These are phyloP conservation scores for Heteropelma amictum DNA, from an alignment of 2,888 invertebrate species.

Conservation along the genomic window DNA sequence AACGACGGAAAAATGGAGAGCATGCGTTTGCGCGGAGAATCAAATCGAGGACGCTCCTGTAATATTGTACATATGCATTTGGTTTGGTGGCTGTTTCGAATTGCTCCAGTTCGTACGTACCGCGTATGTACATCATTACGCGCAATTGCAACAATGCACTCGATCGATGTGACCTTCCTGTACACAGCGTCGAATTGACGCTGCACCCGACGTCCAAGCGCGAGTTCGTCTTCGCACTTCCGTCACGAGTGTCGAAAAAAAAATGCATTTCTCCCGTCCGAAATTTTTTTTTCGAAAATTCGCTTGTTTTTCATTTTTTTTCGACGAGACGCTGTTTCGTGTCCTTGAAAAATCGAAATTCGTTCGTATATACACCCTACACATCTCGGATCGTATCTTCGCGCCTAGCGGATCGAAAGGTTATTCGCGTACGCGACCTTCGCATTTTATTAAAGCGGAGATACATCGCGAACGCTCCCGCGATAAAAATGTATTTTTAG, in stretches of 20 bases:
- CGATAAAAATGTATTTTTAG: conserved; percentile 22
- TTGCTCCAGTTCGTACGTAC: too few species aligned
- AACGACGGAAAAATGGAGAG: too few species aligned
- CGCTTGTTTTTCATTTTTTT: too few species aligned
- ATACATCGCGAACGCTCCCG: neutral
- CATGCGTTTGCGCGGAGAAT: neutral
- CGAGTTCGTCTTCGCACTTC: neutral
- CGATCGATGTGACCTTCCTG: conserved; percentile 37
- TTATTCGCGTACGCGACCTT: conserved; percentile 28
- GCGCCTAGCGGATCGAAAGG: neutral
- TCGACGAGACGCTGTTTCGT: neutral
- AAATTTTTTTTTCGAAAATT: neutral
- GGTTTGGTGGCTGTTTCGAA: conserved; percentile 11
- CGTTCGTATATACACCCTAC: too few species aligned
- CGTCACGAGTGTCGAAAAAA: neutral
- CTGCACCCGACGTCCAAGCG: neutral
- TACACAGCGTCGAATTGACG: conserved; percentile 14
- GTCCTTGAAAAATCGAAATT: neutral
- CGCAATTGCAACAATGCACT: conserved; percentile 33
- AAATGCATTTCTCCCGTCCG: neutral
- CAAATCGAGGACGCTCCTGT: neutral
- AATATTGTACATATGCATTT: neutral
- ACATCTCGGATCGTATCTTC: too few species aligned
- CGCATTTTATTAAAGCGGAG: conserved; percentile 31
- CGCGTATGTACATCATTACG: neutral